Conservation (phyloP, 1,140 invertebrate species). For the Dendroctonus valens region DNA sequence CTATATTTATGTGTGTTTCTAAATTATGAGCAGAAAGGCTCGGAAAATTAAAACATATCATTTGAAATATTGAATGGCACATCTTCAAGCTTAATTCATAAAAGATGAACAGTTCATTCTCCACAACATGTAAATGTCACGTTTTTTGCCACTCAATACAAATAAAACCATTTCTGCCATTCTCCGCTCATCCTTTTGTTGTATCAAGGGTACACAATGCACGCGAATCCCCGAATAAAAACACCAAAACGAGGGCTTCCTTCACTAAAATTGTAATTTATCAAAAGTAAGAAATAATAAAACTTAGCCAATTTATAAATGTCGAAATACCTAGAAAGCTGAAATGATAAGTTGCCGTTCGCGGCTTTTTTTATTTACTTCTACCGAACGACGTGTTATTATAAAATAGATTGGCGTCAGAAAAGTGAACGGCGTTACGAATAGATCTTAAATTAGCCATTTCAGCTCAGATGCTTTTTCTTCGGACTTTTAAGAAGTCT, state of each 20-base stretch:
- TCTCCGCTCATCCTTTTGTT: too few relatives aligned
- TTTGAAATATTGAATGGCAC: too few relatives aligned
- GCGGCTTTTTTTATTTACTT: constrained; percentile 29
- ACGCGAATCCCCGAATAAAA: not conserved
- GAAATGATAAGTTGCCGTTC: constrained; percentile 33
- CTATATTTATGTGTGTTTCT: too few relatives aligned
- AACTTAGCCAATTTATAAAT: constrained; percentile 32
- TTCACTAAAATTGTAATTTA: constrained; percentile 30
- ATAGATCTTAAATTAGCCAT: not conserved
- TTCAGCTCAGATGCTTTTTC: too few relatives aligned
- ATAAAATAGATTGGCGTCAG: constrained; percentile 15
- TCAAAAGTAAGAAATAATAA: constrained; percentile 32
- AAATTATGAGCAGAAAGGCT: too few relatives aligned
- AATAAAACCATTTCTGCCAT: too few relatives aligned
- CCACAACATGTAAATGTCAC: too few relatives aligned
- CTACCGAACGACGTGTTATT: constrained; percentile 24
- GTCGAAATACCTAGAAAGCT: constrained; percentile 33
- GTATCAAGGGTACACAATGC: not conserved
- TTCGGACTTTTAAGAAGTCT: too few relatives aligned
- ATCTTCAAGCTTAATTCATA: too few relatives aligned
- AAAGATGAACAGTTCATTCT: too few relatives aligned
- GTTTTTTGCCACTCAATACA: too few relatives aligned
- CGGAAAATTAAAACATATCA: too few relatives aligned
- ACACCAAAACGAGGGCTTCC: constrained; percentile 6
- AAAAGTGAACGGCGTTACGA: constrained; percentile 12